phyloP scores from a whole-genome alignment of 2,113 vertebrate genomes.

The Lagopus leucura region DNA sequence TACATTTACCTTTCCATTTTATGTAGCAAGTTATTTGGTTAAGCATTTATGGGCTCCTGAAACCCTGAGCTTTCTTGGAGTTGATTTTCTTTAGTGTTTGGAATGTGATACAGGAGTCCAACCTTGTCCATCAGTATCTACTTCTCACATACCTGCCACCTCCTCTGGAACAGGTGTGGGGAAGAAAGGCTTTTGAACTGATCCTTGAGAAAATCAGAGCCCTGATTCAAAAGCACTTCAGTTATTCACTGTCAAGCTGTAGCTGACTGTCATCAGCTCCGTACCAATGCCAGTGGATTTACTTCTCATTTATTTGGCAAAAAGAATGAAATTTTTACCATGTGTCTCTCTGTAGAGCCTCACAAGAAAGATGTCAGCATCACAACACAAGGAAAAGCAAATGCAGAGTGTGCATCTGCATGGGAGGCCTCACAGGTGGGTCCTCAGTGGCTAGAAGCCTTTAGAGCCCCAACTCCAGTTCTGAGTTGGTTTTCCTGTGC shows the following conservation, averaged over 20 bases:
- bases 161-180: neutral
- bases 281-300: neutral
- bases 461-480: neutral
- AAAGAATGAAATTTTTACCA: neutral
- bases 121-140: neutral
- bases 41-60: neutral
- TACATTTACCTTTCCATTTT: neutral
- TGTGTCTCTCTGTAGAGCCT: neutral
- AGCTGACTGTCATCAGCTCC: neutral
- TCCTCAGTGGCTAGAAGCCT: neutral
- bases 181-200: neutral
- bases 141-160: neutral
- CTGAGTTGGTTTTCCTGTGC: neutral
- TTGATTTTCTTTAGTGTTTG: slow-evolving; percentile 33
- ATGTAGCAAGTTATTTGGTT: neutral
- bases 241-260: neutral
- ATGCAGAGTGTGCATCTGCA: accelerated
- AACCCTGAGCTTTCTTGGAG: neutral
- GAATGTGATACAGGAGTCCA: neutral
- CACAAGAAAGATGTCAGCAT: accelerated
- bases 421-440: neutral
- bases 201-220: neutral
- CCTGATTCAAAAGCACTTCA: neutral
- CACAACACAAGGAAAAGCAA: neutral
- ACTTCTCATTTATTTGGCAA: neutral